phyloP scores from a whole-genome alignment of 2,888 invertebrate genomes.

The Rhogogaster chlorosoma region DNA sequence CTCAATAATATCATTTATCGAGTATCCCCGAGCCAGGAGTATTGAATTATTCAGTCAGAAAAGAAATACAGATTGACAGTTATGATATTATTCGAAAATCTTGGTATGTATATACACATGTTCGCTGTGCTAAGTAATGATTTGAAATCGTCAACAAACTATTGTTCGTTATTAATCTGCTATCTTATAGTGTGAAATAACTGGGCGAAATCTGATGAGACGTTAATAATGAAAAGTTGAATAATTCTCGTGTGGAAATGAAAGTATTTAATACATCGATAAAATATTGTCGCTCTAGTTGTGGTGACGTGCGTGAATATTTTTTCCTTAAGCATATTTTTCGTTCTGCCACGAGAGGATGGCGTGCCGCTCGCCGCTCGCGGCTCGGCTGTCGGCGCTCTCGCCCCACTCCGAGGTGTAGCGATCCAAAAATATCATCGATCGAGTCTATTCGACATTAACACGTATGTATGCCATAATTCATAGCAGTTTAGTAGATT shows the following conservation, averaged over 20 bases:
- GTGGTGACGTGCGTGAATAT: slow-evolving; percentile 21
- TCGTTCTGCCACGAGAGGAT: slow-evolving; percentile 67
- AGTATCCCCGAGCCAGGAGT: background rate
- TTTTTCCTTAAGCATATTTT: slow-evolving; percentile 40
- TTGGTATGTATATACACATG: background rate
- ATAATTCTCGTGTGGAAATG: background rate
- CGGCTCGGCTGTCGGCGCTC: slow-evolving; percentile 62
- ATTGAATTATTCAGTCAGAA: background rate
- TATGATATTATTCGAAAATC: background rate
- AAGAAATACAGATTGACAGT: background rate
- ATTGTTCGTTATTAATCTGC: background rate
- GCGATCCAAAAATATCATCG: slow-evolving; percentile 45
- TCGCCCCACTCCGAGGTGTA: slow-evolving; percentile 59
- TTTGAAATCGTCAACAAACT: background rate
- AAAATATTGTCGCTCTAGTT: background rate
- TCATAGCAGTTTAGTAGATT: background rate
- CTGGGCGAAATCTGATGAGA: background rate
- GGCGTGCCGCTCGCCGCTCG: slow-evolving; percentile 73
- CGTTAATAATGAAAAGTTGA: background rate
- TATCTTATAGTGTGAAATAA: background rate
- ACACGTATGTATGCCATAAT: background rate
- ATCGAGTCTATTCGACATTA: slow-evolving; percentile 24
- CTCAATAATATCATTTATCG: background rate
- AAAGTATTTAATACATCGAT: background rate
- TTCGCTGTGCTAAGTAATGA: background rate